phyloP scores from a whole-genome alignment of 2,113 vertebrate species.

The Apus apus region DNA sequence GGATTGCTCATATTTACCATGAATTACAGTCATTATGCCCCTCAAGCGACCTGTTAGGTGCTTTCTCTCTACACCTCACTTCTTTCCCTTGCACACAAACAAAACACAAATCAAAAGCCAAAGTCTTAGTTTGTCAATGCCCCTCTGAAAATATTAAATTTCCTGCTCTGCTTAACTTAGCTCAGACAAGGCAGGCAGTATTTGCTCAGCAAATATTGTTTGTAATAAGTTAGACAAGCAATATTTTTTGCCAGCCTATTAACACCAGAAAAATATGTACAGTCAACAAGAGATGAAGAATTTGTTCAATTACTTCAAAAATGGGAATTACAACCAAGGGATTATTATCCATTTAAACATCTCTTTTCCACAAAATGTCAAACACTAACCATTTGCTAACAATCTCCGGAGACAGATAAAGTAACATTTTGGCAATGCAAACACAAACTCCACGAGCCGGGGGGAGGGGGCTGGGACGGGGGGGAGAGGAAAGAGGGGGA shows the following conservation, averaged over 20 bases:
- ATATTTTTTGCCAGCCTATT: slow-evolving; percentile 56
- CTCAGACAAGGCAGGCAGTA: slow-evolving; percentile 58
- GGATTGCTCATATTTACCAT: neutral
- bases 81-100: slow-evolving; percentile 5
- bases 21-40: neutral
- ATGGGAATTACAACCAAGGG: slow-evolving; percentile 52
- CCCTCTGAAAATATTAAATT: slow-evolving; percentile 57
- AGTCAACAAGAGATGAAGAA: slow-evolving; percentile 54
- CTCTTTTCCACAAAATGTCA: slow-evolving; percentile 56
- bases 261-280: slow-evolving; percentile 52
- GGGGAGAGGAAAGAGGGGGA: neutral
- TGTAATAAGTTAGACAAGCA: slow-evolving; percentile 55
- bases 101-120: slow-evolving; percentile 50
- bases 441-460: slow-evolving; percentile 21
- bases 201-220: slow-evolving; percentile 70
- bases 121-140: slow-evolving; percentile 49
- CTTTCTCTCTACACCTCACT: neutral
- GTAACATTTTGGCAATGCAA: slow-evolving; percentile 58
- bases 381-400: slow-evolving; percentile 43
- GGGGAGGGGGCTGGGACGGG: neutral
- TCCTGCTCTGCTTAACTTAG: slow-evolving; percentile 66
- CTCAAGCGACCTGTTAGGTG: neutral
- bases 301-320: slow-evolving; percentile 49
- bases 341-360: slow-evolving; percentile 60
- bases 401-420: slow-evolving; percentile 38